Evolutionary conservation across 2,797 vertebrate genomes (phyloP).

Genomic region (Spheniscus humboldti): DNA sequence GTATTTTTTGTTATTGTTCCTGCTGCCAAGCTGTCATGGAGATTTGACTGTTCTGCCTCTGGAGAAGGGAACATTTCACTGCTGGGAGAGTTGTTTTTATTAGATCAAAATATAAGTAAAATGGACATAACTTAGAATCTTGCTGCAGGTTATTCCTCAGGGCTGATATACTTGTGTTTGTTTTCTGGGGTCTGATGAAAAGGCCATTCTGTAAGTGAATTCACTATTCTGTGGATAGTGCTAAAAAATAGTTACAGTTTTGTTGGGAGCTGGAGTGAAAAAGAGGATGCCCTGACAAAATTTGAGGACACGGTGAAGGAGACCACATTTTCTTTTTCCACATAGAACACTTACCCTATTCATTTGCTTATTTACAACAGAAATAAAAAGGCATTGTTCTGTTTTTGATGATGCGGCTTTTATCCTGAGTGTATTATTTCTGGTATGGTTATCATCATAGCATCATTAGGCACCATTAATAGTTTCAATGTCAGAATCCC

Average conservation of each 20-base stretch:
- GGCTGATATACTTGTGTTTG: neutral
- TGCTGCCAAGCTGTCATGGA: constrained; percentile 41
- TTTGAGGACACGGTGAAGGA: neutral
- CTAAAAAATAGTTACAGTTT: neutral
- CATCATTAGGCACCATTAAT: neutral
- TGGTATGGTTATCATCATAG: neutral
- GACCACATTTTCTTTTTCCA: neutral
- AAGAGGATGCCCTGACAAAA: neutral
- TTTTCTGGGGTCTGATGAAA: neutral
- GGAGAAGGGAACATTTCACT: constrained; percentile 38
- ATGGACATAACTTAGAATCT: neutral
- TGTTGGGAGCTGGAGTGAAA: neutral
- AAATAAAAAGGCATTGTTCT: neutral
- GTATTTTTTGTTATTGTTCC: constrained; percentile 55
- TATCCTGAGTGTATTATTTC: neutral
- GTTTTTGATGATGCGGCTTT: neutral
- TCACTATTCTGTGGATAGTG: neutral
- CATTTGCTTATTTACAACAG: neutral
- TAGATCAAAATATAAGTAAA: constrained; percentile 49
- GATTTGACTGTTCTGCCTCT: constrained; percentile 47
- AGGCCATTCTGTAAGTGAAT: neutral
- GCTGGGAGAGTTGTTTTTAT: constrained; percentile 26
- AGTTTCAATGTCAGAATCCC: neutral
- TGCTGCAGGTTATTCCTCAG: constrained; percentile 12
- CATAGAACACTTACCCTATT: neutral